These are phyloP conservation scores for Huso huso DNA, from an alignment of 2,797 vertebrate genomes.

Conservation along the genomic window DNA sequence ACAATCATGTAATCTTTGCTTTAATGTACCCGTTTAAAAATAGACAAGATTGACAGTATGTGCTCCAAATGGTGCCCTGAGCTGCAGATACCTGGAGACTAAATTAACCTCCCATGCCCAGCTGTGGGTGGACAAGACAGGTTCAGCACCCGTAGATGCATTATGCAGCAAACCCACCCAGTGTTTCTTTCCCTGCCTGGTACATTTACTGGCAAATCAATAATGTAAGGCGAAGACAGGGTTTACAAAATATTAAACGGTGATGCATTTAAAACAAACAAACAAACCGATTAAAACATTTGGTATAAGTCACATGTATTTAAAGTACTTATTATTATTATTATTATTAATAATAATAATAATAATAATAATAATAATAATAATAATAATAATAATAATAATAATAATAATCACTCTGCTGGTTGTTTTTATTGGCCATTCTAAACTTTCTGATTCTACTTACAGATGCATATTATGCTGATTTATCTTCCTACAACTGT, in stretches of 20 bases:
- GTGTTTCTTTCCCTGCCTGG: not conserved
- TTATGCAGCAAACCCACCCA: too few species aligned
- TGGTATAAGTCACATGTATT: too few species aligned
- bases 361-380: too few species aligned
- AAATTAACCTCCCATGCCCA: conserved; percentile 23
- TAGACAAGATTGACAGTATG: conserved; percentile 14
- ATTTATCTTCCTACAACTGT: conserved; percentile 40
- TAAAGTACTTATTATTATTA: too few species aligned
- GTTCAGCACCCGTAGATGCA: conserved; percentile 16
- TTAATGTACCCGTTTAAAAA: conserved; percentile 5
- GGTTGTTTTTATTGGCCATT: too few species aligned
- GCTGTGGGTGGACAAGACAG: conserved; percentile 18
- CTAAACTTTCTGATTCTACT: not conserved
- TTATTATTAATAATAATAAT: too few species aligned
- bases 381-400: too few species aligned
- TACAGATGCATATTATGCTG: conserved; percentile 27
- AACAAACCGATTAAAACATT: too few species aligned
- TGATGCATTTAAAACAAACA: too few species aligned
- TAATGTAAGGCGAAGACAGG: not conserved
- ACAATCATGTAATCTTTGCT: too few species aligned
- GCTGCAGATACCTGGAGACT: conserved; percentile 13
- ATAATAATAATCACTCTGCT: too few species aligned
- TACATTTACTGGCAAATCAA: not conserved
- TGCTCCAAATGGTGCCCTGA: conserved; percentile 9
- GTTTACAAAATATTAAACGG: not conserved